Conservation (phyloP, 2,113 vertebrate genomes). For the Pandion haliaetus region DNA sequence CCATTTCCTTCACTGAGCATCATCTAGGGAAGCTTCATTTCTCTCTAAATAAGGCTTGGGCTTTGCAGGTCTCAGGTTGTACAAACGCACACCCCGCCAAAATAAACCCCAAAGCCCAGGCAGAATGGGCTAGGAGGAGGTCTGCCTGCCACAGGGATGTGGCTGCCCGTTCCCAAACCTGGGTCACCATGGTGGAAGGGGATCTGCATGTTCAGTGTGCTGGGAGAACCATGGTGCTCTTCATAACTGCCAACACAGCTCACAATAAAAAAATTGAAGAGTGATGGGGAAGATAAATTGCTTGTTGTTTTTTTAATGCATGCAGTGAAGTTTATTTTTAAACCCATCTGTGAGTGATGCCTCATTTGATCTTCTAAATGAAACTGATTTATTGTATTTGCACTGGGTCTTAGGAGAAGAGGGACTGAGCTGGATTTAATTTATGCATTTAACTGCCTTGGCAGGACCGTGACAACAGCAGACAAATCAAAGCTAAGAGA, state of each 20-base stretch:
- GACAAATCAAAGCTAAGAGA: not conserved
- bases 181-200: not conserved
- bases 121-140: not conserved
- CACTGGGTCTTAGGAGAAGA: not conserved
- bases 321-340: conserved; percentile 12
- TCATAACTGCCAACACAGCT: not conserved
- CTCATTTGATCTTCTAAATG: conserved; percentile 24
- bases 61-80: not conserved
- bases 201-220: not conserved
- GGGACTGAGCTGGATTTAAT: not conserved
- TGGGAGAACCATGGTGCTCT: fast-evolving
- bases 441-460: not conserved
- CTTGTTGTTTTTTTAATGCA: not conserved
- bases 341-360: not conserved
- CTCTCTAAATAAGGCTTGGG: not conserved
- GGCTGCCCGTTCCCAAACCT: not conserved
- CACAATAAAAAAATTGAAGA: not conserved
- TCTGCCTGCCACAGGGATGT: not conserved
- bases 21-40: not conserved
- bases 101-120: not conserved
- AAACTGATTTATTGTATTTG: conserved; percentile 28
- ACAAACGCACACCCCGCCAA: not conserved
- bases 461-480: not conserved
- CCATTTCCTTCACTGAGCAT: not conserved
- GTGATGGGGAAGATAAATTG: not conserved